Evolutionary conservation across 2,888 invertebrate species (phyloP).

Genomic region (Drepana falcataria): DNA sequence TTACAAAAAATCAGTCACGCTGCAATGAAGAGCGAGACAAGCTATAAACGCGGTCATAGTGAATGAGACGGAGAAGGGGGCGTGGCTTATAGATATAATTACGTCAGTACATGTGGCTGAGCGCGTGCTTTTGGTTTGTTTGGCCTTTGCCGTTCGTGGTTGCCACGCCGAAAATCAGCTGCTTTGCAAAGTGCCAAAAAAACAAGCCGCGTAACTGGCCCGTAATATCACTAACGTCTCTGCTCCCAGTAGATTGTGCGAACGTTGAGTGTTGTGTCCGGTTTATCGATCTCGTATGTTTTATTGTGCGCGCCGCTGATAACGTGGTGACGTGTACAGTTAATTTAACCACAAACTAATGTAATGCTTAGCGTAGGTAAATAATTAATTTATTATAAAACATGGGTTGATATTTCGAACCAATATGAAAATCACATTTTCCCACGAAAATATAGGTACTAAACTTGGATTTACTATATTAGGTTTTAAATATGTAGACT

Average conservation of each 20-base stretch:
- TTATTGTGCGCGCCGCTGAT: conserved; percentile 1
- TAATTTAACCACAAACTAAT: background rate
- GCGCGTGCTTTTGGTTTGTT: conserved; percentile 57
- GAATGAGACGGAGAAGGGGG: conserved; percentile 48
- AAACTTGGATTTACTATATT: no score
- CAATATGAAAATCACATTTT: no score
- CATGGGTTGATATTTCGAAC: no score
- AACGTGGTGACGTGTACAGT: background rate
- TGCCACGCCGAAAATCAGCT: conserved; percentile 72
- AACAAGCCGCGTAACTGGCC: conserved; percentile 29
- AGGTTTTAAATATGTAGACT: no score
- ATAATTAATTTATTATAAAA: no score
- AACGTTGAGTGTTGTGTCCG: conserved; percentile 15
- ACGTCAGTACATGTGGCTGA: conserved; percentile 64
- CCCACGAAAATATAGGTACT: no score
- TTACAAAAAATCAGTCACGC: conserved; percentile 44
- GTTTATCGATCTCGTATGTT: conserved; percentile 10
- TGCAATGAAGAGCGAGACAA: conserved; percentile 50
- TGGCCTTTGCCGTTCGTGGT: conserved; percentile 36
- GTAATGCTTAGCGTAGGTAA: background rate
- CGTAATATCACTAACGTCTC: conserved; percentile 14
- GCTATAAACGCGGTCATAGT: conserved; percentile 20
- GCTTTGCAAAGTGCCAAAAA: conserved; percentile 43
- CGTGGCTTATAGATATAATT: conserved; percentile 47
- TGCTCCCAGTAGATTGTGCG: conserved; percentile 14